Conservation (phyloP, 2,888 invertebrate genomes). For the Patella pellucida region DNA sequence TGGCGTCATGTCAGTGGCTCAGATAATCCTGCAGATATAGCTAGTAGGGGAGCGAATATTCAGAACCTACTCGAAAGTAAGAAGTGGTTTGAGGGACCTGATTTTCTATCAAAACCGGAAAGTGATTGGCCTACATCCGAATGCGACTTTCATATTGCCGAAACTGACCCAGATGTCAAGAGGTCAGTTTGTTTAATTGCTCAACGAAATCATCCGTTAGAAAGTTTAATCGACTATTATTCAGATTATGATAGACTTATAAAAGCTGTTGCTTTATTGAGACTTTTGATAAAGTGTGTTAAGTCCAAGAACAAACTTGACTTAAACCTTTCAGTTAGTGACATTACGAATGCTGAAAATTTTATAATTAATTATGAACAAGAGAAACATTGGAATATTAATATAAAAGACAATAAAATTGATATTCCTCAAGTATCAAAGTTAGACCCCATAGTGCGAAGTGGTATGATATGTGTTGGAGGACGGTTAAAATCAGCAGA, state of each 20-base stretch:
- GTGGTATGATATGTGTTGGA: slow-evolving; percentile 11
- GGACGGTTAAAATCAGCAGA: not conserved
- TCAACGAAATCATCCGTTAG: not conserved
- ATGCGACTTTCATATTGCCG: not conserved
- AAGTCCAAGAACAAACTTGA: not conserved
- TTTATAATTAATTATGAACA: slow-evolving; percentile 1
- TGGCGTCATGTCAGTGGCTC: slow-evolving; percentile 26
- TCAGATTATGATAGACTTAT: not conserved
- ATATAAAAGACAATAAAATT: not conserved
- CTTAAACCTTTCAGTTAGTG: not conserved
- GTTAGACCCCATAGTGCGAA: slow-evolving; percentile 1
- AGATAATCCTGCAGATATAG: slow-evolving; percentile 29
- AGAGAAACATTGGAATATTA: not conserved
- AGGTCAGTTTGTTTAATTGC: not conserved
- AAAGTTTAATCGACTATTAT: not conserved
- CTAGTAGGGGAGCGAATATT: slow-evolving; percentile 20
- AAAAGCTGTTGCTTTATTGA: not conserved
- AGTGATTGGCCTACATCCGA: not conserved
- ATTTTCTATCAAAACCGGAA: not conserved
- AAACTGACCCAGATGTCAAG: not conserved
- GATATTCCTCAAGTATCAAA: not conserved
- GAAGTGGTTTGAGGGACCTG: slow-evolving; percentile 9
- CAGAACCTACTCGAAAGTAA: not conserved
- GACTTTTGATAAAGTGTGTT: not conserved
- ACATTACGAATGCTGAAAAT: not conserved